Evolutionary conservation across 2,888 invertebrate genomes (phyloP).

Genomic region (Eupithecia centaureata): DNA sequence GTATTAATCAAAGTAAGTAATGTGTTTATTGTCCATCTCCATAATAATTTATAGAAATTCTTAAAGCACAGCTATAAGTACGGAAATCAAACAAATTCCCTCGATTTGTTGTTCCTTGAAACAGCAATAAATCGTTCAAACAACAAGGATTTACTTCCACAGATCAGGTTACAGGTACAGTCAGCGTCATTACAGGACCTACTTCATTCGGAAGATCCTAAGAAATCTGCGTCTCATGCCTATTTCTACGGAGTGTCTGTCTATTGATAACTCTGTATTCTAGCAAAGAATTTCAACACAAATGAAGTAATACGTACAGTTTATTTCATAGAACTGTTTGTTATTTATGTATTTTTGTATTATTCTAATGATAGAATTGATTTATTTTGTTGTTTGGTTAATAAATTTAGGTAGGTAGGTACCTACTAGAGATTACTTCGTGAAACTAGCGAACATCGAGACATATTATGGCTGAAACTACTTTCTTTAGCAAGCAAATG

Average conservation of each 20-base stretch:
- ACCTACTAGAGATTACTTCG: background rate
- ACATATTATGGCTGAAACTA: background rate
- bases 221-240: too few relatives aligned
- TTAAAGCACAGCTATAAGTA: background rate
- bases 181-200: background rate
- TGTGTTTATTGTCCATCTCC: background rate
- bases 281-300: too few relatives aligned
- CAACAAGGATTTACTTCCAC: background rate
- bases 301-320: too few relatives aligned
- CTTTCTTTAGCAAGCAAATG: background rate
- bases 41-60: background rate
- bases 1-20: too few relatives aligned
- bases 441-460: background rate
- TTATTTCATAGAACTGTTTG: too few relatives aligned
- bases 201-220: background rate
- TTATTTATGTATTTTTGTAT: too few relatives aligned
- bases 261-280: too few relatives aligned
- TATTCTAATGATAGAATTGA: too few relatives aligned
- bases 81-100: background rate
- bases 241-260: too few relatives aligned
- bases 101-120: background rate
- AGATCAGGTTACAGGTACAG: conserved; percentile 12
- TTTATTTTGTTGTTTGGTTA: too few relatives aligned
- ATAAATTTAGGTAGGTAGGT: too few relatives aligned
- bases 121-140: background rate